phyloP scores from a whole-genome alignment of 1,140 invertebrate species.

The Ceratosolen solmsi region DNA sequence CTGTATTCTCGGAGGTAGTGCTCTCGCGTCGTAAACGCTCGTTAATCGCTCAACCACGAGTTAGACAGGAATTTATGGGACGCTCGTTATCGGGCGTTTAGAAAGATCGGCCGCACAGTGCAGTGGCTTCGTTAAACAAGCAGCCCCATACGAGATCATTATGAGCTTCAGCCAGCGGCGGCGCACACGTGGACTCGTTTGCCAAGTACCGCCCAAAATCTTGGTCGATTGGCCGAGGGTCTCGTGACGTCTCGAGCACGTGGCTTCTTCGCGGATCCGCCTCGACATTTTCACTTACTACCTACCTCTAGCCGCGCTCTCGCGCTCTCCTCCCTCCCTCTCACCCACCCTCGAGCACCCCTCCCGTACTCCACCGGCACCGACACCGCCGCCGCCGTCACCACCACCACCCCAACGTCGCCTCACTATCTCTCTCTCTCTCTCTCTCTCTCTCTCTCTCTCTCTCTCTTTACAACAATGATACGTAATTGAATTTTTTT shows the following conservation, averaged over 20 bases:
- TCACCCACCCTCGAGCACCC: background rate
- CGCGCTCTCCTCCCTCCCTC: background rate
- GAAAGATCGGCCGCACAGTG: constrained; percentile 51
- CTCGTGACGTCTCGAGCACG: constrained; percentile 61
- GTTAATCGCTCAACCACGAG: constrained; percentile 57
- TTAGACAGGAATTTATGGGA: constrained; percentile 61
- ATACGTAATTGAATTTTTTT: no score
- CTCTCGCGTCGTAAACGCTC: constrained; percentile 43
- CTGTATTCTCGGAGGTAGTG: background rate
- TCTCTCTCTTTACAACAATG: no score
- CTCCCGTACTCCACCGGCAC: no score
- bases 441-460: constrained; percentile 2
- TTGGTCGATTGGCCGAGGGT: constrained; percentile 53
- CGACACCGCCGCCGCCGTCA: no score
- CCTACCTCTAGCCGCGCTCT: background rate
- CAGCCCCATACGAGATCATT: constrained; percentile 63
- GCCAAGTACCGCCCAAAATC: constrained; percentile 68
- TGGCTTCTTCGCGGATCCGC: constrained; percentile 55
- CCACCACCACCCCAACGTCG: background rate
- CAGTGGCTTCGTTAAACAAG: constrained; percentile 20
- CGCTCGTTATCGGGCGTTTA: constrained; percentile 66
- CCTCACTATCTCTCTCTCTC: background rate
- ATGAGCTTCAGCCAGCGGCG: constrained; percentile 10
- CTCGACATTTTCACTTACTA: background rate
- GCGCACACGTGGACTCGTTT: constrained; percentile 56